Evolutionary conservation across 2,888 invertebrate species (phyloP), one percentile per base, ranked within the genome.

Genomic region (Euzophera pinguis): DNA sequence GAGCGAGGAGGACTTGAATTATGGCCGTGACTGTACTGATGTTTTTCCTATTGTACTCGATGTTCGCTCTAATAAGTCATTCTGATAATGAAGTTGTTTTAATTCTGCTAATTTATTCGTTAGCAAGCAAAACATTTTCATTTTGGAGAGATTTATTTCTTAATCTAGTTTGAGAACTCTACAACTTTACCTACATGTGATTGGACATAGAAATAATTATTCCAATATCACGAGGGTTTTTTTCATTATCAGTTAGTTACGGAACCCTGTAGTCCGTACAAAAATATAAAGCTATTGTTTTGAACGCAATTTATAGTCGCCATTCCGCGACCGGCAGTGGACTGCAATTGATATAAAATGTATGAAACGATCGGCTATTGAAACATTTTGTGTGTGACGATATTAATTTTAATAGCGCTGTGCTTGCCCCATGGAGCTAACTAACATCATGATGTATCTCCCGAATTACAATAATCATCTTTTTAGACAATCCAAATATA

Each of bases 1-100:
- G 64, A 73, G 67, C 68, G 65, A 71, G 67, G 71, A 78, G 76
- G 71, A 67, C 67, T 70, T 84, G 81, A 84, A 69, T 79, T 84
- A 84, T 83, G 63, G 66, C 68, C 60, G 58, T 60, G 61, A 69
- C 64, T 67, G 69, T 69, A 70, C 71, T 69, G 58, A 66, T 73
- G 70, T 69, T 69, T 66, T 67, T 62, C 65, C 66, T 68, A 68
- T 71, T 73, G 71, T 63, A 60, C 53, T 60, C 55, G 62, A 65
- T 52, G 39, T 53, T 49, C 47, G 47, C 37, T 39, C 42, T 55
- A 53, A 52, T 51, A 38, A 38, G 38, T 38, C 38, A 14, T 38
- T 1, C 2, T 3, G 3, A 9, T 32, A 32, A 32, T 32, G 32
- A 32, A 32, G 32, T 10, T 32, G 32, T 32, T 32, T 32, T 9